Conservation (phyloP, 2,888 invertebrate genomes). For the Sphaerophoria taeniata region DNA sequence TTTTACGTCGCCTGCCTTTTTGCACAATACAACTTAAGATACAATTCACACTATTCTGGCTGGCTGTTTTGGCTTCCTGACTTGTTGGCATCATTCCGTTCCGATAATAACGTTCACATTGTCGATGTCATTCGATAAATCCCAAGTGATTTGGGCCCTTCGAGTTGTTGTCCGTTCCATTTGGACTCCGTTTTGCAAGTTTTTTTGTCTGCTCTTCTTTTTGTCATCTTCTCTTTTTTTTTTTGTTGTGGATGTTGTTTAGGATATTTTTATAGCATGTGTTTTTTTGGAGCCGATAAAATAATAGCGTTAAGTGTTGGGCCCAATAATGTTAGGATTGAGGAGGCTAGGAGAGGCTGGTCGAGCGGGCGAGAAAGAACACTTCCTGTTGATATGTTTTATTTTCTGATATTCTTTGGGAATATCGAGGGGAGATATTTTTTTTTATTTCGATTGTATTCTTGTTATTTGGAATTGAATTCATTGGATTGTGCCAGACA, state of each 20-base stretch:
- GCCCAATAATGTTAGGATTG: constrained; percentile 46
- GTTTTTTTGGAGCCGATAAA: constrained; percentile 67
- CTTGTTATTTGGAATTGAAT: constrained; percentile 70
- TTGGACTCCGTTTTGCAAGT: constrained; percentile 23
- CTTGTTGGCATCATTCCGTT: constrained; percentile 68
- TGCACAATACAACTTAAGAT: constrained; percentile 14
- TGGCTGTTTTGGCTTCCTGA: too few relatives aligned
- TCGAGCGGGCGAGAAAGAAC: too few relatives aligned
- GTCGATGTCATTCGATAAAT: constrained; percentile 73
- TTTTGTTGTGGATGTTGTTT: constrained; percentile 36
- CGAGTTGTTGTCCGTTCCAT: constrained; percentile 43
- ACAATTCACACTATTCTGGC: constrained; percentile 56
- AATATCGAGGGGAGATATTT: constrained; percentile 30
- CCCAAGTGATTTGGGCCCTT: constrained; percentile 70
- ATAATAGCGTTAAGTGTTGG: constrained; percentile 71
- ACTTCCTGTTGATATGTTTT: constrained; percentile 74
- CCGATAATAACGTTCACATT: constrained; percentile 65
- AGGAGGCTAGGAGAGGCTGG: constrained; percentile 67
- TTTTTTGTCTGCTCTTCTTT: constrained; percentile 13
- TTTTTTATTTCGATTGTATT: constrained; percentile 57
- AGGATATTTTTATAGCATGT: constrained; percentile 58
- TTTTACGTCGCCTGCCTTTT: constrained; percentile 46
- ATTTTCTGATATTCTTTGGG: constrained; percentile 18
- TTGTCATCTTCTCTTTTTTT: constrained; percentile 13
- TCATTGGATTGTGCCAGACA: constrained; percentile 74